phyloP scores from a whole-genome alignment of 2,888 invertebrate genomes.

The Ernsta delagoae region DNA sequence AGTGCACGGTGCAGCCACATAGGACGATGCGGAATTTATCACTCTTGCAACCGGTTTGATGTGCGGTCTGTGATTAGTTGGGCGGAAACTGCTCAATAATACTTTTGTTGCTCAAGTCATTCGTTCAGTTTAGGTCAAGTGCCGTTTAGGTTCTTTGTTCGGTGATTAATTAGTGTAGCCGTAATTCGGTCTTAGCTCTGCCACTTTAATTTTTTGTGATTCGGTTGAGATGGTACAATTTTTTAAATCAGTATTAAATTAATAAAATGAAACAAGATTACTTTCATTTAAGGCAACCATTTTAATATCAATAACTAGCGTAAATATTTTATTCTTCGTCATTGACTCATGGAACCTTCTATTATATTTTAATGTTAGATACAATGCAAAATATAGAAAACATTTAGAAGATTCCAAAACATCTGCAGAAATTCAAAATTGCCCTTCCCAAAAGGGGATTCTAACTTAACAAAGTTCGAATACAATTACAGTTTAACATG shows the following conservation, averaged over 20 bases:
- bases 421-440: conserved; percentile 4
- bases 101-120: conserved; percentile 50
- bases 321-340: too few relatives aligned
- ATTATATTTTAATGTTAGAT: background rate
- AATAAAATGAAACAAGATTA: background rate
- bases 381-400: background rate
- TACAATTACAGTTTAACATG: conserved; percentile 26
- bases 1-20: conserved; percentile 64
- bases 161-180: background rate
- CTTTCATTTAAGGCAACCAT: too few relatives aligned
- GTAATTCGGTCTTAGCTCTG: background rate
- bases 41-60: conserved; percentile 59
- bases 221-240: background rate
- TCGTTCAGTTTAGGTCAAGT: conserved; percentile 30
- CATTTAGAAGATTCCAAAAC: too few relatives aligned
- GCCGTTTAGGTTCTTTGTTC: conserved; percentile 12
- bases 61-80: conserved; percentile 75
- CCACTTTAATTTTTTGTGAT: background rate
- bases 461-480: conserved; percentile 25
- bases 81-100: conserved; percentile 57
- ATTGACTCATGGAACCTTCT: too few relatives aligned
- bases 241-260: background rate
- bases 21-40: conserved; percentile 74
- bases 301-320: too few relatives aligned
- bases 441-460: conserved; percentile 21